A percentile compares a stretch with the other conserved stretches of the same genome.
phyloP scores from a whole-genome alignment of 2,888 invertebrate species.

The Blastobasis lacticolella region DNA sequence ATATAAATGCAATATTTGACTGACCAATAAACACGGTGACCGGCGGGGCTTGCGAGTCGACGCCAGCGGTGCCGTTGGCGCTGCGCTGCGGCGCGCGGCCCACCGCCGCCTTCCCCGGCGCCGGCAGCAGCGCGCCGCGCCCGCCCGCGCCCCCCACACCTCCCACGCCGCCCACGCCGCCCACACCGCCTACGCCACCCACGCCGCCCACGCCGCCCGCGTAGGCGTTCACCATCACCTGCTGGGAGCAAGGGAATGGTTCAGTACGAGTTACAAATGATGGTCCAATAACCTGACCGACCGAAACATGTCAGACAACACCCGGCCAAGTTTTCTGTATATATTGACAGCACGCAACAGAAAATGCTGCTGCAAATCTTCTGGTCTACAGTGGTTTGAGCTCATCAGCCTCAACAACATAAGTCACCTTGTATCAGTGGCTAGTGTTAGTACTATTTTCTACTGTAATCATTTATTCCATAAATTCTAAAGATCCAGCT shows the following conservation, averaged over 20 bases:
- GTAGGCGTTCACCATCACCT: slow-evolving; percentile 67
- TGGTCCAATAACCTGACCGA: no score
- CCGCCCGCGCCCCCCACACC: slow-evolving; percentile 31
- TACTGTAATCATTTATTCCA: no score
- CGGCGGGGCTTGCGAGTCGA: slow-evolving; percentile 82
- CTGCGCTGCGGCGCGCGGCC: slow-evolving; percentile 47
- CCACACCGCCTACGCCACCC: slow-evolving; percentile 34
- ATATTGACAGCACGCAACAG: background rate
- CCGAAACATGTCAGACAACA: background rate
- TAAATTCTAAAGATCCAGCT: no score
- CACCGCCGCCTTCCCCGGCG: slow-evolving; percentile 44
- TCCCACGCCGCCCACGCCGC: slow-evolving; percentile 33
- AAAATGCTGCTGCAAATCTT: background rate
- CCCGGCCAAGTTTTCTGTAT: background rate
- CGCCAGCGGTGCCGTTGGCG: slow-evolving; percentile 38
- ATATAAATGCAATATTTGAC: no score
- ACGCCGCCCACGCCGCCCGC: slow-evolving; percentile 33
- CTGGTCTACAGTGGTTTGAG: background rate
- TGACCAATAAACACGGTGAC: slow-evolving; percentile 97
- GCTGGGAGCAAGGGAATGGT: background rate
- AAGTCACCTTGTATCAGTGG: background rate
- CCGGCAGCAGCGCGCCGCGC: slow-evolving; percentile 36
- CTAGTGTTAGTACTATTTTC: no score
- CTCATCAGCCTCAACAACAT: background rate
- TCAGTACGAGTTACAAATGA: no score